These are phyloP conservation scores for Lepidurus arcticus DNA, from an alignment of 1,140 invertebrate genomes.

Conservation along the genomic window DNA sequence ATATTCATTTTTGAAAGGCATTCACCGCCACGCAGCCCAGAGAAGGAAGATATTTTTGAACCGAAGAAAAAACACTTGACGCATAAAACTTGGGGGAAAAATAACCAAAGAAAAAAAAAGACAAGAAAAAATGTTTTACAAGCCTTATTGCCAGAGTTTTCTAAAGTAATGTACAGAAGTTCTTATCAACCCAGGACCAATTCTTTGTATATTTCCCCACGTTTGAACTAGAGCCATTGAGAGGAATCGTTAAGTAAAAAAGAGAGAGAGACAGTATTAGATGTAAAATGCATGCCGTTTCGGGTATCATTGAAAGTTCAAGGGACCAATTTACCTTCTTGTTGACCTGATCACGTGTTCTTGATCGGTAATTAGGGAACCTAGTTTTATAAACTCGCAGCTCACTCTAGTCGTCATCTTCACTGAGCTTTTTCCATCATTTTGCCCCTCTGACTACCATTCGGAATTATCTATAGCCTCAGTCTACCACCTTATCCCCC, in stretches of 20 bases:
- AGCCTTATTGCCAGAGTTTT: constrained; percentile 7
- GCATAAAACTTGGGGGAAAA: not conserved
- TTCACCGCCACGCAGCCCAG: constrained; percentile 4
- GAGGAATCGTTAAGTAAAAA: not conserved
- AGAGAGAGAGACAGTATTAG: constrained; percentile 2
- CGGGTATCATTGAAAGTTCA: not conserved
- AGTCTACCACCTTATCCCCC: not conserved
- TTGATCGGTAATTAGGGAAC: constrained; percentile 17
- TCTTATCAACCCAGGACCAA: constrained; percentile 16
- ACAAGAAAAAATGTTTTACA: not conserved
- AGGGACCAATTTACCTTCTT: not conserved
- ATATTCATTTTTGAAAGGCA: constrained; percentile 36
- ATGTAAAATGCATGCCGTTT: not conserved
- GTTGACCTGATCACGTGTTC: not conserved
- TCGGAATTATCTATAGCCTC: not conserved
- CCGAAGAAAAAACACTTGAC: constrained; percentile 12
- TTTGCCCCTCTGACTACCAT: not conserved
- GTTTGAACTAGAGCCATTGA: too few species aligned
- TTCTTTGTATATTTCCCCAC: constrained; percentile 17
- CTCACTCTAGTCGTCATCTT: constrained; percentile 1
- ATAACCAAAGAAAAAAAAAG: not conserved
- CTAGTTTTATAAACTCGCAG: constrained; percentile 19
- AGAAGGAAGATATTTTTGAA: not conserved
- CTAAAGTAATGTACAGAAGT: constrained; percentile 22
- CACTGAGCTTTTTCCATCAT: not conserved